Base-by-base conservation (phyloP, 1,140 invertebrate genomes). In the Drosophila setifemur region DNA sequence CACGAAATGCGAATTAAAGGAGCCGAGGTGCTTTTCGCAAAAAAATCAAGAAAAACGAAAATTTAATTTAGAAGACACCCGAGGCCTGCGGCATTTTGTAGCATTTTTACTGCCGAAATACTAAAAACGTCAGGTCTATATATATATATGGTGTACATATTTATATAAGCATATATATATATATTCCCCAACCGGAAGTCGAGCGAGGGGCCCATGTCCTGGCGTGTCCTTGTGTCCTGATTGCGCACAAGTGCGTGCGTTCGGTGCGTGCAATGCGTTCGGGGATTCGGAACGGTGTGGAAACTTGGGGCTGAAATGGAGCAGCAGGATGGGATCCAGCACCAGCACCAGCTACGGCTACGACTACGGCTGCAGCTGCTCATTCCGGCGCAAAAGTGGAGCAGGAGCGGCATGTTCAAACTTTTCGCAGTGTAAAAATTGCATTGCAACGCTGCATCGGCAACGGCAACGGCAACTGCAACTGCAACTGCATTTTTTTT, bases 1-100 rank as follows among this genome's bases (percentile, higher is more conserved):
- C 81, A 86, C 81, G 81, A 86, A 86, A 86, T 86, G 72, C 81
- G 81, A 86, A 86, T 86, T 86, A 86, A 63, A 79, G 61, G 60
- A 69, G 21, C 37, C 44, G n/a, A n/a, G n/a, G n/a, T n/a, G n/a
- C n/a, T n/a, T n/a, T n/a, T n/a, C n/a, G 43, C n/a, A 31, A 57
- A 9, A 53, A n/a, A 63, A 8, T 33, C 33, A 40, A 5, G 6
- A 7, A 31, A 7, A 55, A 44, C 26, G 45, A 19, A 52, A 71
- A 70, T 45, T 31, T 29, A 42, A 44, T n/a, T 11, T 25, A 16
- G 33, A 21, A 44, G 53, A 53, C 21, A 42, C n/a, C n/a, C n/a
- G 11, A 49, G 44, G 28, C n/a, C n/a, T n/a, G 28, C 18, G 35
- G 28, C 47, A 54, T 58, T 83, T 83, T 85, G 79, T 83, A 47